A percentile compares a stretch with the other conserved stretches of the same genome.
Evolutionary conservation across 35 echinoderm and acorn worm genomes (phyloP).

Genomic region (Ophioderma brevispina): DNA sequence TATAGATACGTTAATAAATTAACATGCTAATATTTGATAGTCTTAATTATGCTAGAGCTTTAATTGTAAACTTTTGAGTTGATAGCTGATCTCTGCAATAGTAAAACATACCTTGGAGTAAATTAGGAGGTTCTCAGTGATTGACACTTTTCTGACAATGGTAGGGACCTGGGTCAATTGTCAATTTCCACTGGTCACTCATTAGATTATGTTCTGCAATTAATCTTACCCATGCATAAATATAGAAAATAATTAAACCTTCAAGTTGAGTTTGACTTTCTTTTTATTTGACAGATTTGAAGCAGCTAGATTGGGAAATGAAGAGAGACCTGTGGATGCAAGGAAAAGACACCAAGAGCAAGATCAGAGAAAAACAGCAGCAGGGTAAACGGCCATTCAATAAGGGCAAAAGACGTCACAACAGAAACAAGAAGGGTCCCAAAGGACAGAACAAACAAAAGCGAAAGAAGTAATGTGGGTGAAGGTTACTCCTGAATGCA

Average conservation of each 20-base stretch:
- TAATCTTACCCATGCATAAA: background rate
- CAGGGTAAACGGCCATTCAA: conserved; percentile 26
- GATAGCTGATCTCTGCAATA: no score
- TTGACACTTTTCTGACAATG: no score
- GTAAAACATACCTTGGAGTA: no score
- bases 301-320: conserved; percentile 93
- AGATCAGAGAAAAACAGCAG: conserved; percentile 1
- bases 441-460: conserved; percentile 6
- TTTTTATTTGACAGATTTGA: conserved; percentile 65
- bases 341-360: conserved; percentile 77
- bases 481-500: no score
- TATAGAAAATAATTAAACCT: background rate
- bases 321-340: conserved; percentile 84
- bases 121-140: no score
- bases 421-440: background rate
- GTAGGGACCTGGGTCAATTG: no score
- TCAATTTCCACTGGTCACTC: background rate
- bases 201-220: background rate
- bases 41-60: no score
- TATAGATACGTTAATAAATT: no score
- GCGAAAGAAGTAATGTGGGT: background rate
- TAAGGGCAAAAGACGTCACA: conserved; percentile 3
- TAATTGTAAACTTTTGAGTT: no score
- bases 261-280: background rate
- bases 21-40: no score